These are phyloP conservation scores for Xenopus laevis DNA, from an alignment of 2,113 vertebrate species.

Conservation along the genomic window DNA sequence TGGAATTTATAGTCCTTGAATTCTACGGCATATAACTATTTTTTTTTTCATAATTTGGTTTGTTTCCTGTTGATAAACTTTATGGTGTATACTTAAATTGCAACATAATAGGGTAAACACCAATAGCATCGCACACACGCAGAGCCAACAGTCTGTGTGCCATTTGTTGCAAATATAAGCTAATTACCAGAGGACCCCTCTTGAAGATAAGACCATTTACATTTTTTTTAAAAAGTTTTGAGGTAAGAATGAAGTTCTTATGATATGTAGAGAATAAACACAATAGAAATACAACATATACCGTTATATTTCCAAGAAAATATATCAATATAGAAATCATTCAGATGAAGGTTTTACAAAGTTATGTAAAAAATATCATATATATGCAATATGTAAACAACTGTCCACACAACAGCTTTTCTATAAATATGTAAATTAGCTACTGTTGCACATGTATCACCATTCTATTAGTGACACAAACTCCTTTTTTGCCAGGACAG, in stretches of 20 bases:
- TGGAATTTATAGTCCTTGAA: slow-evolving; percentile 49
- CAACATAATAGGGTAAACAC: slow-evolving; percentile 80
- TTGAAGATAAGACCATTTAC: slow-evolving; percentile 48
- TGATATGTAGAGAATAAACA: neutral
- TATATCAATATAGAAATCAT: too few species aligned
- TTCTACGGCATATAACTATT: slow-evolving; percentile 26
- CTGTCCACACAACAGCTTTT: too few species aligned
- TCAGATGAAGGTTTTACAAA: too few species aligned
- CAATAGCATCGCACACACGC: slow-evolving; percentile 84
- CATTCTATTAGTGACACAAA: too few species aligned
- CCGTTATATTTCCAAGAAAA: too few species aligned
- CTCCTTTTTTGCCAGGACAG: too few species aligned
- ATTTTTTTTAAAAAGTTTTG: slow-evolving; percentile 47
- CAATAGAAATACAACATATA: too few species aligned
- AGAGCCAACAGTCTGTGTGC: slow-evolving; percentile 90
- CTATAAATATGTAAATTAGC: too few species aligned
- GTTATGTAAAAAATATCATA: too few species aligned
- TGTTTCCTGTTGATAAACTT: slow-evolving; percentile 62
- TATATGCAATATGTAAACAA: too few species aligned
- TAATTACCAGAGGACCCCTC: slow-evolving; percentile 74
- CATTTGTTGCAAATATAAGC: slow-evolving; percentile 87
- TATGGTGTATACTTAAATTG: slow-evolving; percentile 71
- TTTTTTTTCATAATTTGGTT: slow-evolving; percentile 29
- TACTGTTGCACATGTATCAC: too few species aligned
- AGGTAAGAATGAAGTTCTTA: slow-evolving; percentile 41